Evolutionary conservation across 1,140 invertebrate species (phyloP), one percentile per base, ranked within the genome.

Genomic region (Monomorium pharaonis): DNA sequence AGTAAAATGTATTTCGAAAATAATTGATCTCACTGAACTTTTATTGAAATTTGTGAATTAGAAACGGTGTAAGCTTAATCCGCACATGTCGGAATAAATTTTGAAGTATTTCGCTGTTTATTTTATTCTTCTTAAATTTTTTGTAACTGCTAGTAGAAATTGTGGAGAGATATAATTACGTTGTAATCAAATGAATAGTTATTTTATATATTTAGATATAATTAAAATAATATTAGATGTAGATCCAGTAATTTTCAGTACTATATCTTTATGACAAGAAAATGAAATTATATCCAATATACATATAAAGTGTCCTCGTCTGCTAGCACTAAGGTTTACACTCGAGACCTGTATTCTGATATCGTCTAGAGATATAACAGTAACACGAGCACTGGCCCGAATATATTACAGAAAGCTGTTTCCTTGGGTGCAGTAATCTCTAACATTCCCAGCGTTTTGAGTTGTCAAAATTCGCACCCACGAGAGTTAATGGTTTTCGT

Each of bases 11-110:
- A 37, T 14, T 0, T 12, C 7, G 2, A 18, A 21, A 12, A 9
- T 74, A 83, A 72, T 83, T 83, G 18, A n/a, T 72, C 47, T 44
- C 37, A 58, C 2, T 6, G 6, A n/a, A n/a, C 24, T 44, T 44
- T 72, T 37, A 72, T 58, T 9, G 24, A 74, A 60, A 74, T 56
- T 44, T 47, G 47, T 9, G 37, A 62, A 12, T 47, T 18, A 21
- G 6, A 30, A 70, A 56, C 33, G n/a, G 44, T n/a, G 49, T 21
- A 44, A 70, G 27, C 27, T 44, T 47, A 30, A 72, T 16, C 4
- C 10, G 10, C 44, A n/a, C 4, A 30, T 9, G 3, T 49, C 14
- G 27, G 1, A 49, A 37, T 27, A 12, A 69, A 14, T 24, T 9
- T 69, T 16, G n/a, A n/a, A n/a, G n/a, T n/a, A n/a, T n/a, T n/a